Percentiles rank a stretch among this genome's conserved stretches.
These are phyloP conservation scores for Portevinia maculata DNA, from an alignment of 2,888 invertebrate species.

Conservation along the genomic window DNA sequence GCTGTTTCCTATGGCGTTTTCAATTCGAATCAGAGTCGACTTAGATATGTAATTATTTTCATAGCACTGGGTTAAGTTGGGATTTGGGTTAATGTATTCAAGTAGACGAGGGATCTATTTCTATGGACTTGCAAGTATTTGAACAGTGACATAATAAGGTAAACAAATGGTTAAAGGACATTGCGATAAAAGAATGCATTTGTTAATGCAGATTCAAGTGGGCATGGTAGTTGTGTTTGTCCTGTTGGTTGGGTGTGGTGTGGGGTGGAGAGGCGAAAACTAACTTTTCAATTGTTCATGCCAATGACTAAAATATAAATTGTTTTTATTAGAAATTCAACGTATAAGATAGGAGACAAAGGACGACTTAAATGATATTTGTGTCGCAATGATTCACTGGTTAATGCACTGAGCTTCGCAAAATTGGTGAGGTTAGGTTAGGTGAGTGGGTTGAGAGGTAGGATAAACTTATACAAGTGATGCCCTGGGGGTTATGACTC, in stretches of 20 bases:
- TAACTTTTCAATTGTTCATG: no score
- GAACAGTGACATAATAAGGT: constrained; percentile 44
- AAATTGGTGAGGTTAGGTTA: no score
- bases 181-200: background rate
- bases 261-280: no score
- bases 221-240: background rate
- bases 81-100: constrained; percentile 73
- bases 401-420: no score
- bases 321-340: no score
- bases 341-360: no score
- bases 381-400: no score
- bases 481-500: no score
- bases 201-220: background rate
- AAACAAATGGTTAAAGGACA: constrained; percentile 23
- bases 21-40: constrained; percentile 64
- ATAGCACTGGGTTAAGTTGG: constrained; percentile 47
- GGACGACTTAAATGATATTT: no score
- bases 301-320: no score
- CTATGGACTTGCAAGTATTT: constrained; percentile 30
- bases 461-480: no score
- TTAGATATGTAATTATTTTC: constrained; percentile 59
- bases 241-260: background rate
- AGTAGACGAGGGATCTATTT: constrained; percentile 40
- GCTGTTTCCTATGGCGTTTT: constrained; percentile 58
- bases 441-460: no score